These are phyloP conservation scores for Loxodonta africana DNA, from an alignment of 2,113 vertebrate species.

Conservation along the genomic window DNA sequence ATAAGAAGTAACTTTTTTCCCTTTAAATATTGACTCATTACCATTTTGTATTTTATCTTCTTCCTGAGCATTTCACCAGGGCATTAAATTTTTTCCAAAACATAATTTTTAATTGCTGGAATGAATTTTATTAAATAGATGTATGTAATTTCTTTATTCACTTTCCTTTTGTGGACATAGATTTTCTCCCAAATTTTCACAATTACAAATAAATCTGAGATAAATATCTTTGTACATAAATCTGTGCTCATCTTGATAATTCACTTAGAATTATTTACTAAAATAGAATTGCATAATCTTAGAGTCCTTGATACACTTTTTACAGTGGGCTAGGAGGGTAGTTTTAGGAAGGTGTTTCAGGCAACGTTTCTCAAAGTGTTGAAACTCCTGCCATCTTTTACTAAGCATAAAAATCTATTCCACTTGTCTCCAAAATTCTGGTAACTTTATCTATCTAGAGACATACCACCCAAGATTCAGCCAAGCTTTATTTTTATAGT, in stretches of 20 bases:
- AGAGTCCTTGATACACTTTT: neutral
- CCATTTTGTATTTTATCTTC: conserved; percentile 11
- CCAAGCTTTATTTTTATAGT: conserved; percentile 42
- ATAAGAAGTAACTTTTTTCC: neutral
- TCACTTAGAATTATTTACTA: conserved; percentile 55
- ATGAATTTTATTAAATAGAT: neutral
- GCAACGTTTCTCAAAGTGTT: conserved; percentile 25
- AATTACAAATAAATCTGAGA: conserved; percentile 41
- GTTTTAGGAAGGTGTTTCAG: neutral
- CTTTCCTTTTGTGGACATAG: neutral
- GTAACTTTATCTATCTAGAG: neutral
- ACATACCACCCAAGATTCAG: neutral
- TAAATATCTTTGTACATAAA: neutral
- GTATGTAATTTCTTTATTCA: conserved; percentile 42
- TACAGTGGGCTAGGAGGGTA: neutral
- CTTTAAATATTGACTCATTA: conserved; percentile 48
- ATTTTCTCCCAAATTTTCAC: conserved; percentile 31
- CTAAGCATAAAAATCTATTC: neutral
- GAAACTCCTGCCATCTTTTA: conserved; percentile 1
- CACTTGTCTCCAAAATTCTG: conserved; percentile 16
- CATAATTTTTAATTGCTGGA: neutral
- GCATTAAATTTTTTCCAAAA: conserved; percentile 50
- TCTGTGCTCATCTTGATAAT: conserved; percentile 37
- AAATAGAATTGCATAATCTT: conserved; percentile 19
- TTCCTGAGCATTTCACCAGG: neutral